Evolutionary conservation across 2,888 invertebrate genomes (phyloP).

Genomic region (Rhingia rostrata): DNA sequence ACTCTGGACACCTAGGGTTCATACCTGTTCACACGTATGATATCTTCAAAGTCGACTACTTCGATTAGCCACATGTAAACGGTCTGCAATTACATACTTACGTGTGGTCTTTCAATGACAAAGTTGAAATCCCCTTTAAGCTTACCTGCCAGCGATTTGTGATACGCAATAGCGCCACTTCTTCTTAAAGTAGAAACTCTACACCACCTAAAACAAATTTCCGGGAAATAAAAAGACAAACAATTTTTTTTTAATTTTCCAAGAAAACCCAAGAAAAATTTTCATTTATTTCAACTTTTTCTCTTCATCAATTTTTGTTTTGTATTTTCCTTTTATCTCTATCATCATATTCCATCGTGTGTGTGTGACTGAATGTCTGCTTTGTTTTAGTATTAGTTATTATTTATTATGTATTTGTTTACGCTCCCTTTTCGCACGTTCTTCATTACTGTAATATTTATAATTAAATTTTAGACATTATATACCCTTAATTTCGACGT

Average conservation of each 20-base stretch:
- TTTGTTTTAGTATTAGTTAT: slow-evolving; percentile 66
- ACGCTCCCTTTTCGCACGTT: slow-evolving; percentile 13
- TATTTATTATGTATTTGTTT: slow-evolving; percentile 25
- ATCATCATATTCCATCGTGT: slow-evolving; percentile 46
- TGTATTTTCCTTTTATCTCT: slow-evolving; percentile 51
- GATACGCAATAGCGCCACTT: not conserved
- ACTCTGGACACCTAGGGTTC: no score
- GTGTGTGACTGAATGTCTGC: slow-evolving; percentile 19
- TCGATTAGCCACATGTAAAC: no score
- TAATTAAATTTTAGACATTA: slow-evolving; percentile 56
- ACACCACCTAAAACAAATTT: not conserved
- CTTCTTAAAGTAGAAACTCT: not conserved
- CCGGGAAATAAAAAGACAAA: slow-evolving; percentile 44
- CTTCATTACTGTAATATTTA: slow-evolving; percentile 48
- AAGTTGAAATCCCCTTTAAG: not conserved
- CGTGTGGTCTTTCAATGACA: no score
- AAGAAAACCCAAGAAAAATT: slow-evolving; percentile 72
- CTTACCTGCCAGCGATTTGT: not conserved
- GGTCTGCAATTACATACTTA: no score
- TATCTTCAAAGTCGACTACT: no score
- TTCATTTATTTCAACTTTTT: slow-evolving; percentile 61
- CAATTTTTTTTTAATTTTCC: slow-evolving; percentile 60
- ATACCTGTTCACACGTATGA: no score
- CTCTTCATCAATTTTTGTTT: slow-evolving; percentile 47
- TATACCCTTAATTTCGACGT: slow-evolving; percentile 63